Conservation (phyloP, 2,797 vertebrate genomes). For the Pseudomugil gertrudae region DNA sequence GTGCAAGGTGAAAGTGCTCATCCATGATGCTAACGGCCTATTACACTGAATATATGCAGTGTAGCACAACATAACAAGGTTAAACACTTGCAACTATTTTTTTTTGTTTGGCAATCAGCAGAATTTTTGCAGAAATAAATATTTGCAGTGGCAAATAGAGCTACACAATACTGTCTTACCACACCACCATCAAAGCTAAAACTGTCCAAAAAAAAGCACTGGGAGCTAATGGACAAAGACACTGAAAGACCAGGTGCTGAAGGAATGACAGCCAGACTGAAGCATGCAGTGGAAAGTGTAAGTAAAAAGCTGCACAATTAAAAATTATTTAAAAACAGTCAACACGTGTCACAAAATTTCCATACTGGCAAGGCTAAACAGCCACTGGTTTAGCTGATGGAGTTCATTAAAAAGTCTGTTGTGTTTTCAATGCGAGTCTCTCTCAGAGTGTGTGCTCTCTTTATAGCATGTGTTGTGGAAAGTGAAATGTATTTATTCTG, state of each 20-base stretch:
- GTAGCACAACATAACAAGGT: neutral
- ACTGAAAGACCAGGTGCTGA: conserved; percentile 5
- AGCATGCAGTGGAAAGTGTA: conserved; percentile 22
- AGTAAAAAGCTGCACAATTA: conserved; percentile 48
- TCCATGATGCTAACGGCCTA: neutral
- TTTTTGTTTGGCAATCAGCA: neutral
- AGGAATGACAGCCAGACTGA: conserved; percentile 13
- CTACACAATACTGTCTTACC: neutral
- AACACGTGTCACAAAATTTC: conserved; percentile 28
- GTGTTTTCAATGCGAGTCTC: conserved; percentile 34
- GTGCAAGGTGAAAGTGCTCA: neutral
- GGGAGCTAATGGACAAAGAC: neutral
- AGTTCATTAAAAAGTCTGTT: conserved; percentile 47
- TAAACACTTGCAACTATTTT: neutral
- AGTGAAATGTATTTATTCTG: conserved; percentile 37
- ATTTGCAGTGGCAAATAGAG: neutral
- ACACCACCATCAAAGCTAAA: neutral
- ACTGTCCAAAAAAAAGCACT: neutral
- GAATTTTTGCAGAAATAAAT: neutral
- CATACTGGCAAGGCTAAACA: conserved; percentile 17
- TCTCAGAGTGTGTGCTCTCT: conserved; percentile 26
- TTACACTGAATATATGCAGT: neutral
- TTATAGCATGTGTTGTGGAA: conserved; percentile 18
- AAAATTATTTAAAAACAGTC: conserved; percentile 32
- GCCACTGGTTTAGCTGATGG: conserved; percentile 54